phyloP scores from a whole-genome alignment of 64 coral and sea anemone genomes.

The Hydrozoanthus tunicans region DNA sequence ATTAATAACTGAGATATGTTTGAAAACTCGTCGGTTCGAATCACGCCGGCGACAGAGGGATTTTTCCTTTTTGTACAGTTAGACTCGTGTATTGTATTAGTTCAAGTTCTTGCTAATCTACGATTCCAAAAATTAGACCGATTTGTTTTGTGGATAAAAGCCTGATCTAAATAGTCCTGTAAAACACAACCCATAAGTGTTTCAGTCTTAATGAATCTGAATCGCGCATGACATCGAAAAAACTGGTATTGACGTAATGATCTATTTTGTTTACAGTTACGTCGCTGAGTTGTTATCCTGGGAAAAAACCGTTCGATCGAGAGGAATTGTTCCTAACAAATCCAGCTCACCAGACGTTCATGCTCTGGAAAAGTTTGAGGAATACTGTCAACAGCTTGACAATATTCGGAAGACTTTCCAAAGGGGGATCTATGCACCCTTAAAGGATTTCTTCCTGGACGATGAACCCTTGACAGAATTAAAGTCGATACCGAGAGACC shows the following conservation, averaged over 20 bases:
- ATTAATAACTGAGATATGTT: no score
- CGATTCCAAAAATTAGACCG: no score
- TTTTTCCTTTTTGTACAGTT: no score
- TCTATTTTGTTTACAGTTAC: slow-evolving; percentile 53
- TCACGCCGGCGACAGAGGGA: no score
- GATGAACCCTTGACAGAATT: slow-evolving; percentile 45
- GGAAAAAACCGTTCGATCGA: slow-evolving; percentile 72
- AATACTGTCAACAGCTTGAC: slow-evolving; percentile 70
- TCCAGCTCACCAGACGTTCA: slow-evolving; percentile 64
- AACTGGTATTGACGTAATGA: neutral
- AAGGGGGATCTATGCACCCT: slow-evolving; percentile 73
- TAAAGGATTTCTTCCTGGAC: slow-evolving; percentile 78
- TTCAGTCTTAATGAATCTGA: no score
- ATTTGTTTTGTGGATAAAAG: no score
- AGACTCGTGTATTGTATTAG: no score
- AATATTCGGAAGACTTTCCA: slow-evolving; percentile 61
- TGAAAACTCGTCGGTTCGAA: no score
- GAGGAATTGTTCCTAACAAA: slow-evolving; percentile 67
- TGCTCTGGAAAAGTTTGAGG: slow-evolving; percentile 80
- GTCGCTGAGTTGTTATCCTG: slow-evolving; percentile 80
- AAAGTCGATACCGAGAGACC: slow-evolving; percentile 63
- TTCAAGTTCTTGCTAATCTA: no score
- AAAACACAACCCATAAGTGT: no score
- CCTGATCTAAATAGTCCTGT: no score
- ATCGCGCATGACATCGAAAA: no score